Evolutionary conservation across 37 sponge, comb jelly and placozoan genomes (phyloP).

Genomic region (Spongia lamella): DNA sequence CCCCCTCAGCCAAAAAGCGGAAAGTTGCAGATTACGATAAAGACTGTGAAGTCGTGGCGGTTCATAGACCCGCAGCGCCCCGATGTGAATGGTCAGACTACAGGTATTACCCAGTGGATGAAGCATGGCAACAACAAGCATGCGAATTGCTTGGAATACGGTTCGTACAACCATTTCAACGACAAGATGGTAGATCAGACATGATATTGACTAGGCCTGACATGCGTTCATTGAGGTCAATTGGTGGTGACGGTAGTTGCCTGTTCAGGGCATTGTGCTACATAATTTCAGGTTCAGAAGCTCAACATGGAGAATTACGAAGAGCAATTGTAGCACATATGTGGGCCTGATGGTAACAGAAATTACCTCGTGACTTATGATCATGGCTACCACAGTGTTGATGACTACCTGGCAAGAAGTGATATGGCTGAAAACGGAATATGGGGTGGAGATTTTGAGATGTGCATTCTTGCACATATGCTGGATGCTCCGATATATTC

Average conservation of each 20-base stretch:
- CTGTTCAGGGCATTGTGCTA: conserved; percentile 4
- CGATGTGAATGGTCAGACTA: no score
- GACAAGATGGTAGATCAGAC: not conserved
- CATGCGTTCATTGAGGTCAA: not conserved
- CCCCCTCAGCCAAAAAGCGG: no score
- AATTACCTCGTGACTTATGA: not conserved
- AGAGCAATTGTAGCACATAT: conserved; percentile 4
- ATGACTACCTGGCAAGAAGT: no score
- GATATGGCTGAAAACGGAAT: not conserved
- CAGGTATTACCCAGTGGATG: conserved; percentile 9
- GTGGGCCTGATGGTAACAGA: no score
- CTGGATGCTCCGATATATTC: not conserved
- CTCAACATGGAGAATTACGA: not conserved
- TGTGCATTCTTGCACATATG: not conserved
- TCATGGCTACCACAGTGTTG: not conserved
- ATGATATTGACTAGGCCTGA: not conserved
- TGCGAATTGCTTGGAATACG: not conserved
- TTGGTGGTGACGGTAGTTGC: conserved; percentile 13
- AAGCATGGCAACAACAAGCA: not conserved
- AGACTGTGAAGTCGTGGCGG: no score
- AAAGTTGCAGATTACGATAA: no score
- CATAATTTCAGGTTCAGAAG: conserved; percentile 13
- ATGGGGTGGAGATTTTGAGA: conserved; percentile 16
- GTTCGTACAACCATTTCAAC: not conserved
- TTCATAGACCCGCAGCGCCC: no score